These are phyloP conservation scores for Lasioglossum oenotherae DNA, from an alignment of 2,888 invertebrate genomes.

Conservation along the genomic window DNA sequence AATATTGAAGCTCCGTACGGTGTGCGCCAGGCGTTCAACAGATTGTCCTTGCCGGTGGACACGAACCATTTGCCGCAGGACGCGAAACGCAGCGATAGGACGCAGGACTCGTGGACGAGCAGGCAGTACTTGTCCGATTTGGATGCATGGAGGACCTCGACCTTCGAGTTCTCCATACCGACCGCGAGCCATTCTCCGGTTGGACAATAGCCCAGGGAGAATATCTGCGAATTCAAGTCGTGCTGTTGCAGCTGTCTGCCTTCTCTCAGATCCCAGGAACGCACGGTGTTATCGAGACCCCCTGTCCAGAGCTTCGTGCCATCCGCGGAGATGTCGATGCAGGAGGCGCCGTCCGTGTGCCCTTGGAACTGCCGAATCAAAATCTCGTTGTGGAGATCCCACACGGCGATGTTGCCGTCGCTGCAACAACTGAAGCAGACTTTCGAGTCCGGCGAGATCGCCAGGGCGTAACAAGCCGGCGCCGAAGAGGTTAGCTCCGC, in stretches of 20 bases:
- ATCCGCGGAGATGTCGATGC: slow-evolving; percentile 98
- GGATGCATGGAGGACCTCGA: slow-evolving; percentile 95
- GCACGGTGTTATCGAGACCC: slow-evolving; percentile 97
- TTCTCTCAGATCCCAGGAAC: slow-evolving; percentile 98
- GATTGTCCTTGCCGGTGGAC: slow-evolving; percentile 99
- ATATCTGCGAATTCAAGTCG: slow-evolving; percentile 96
- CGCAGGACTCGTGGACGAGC: slow-evolving; percentile 98
- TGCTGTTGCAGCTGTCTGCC: slow-evolving; percentile 97
- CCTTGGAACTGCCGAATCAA: slow-evolving; percentile 97
- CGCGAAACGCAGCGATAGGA: slow-evolving; percentile 97
- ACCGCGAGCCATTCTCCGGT: slow-evolving; percentile 99
- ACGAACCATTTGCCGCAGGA: slow-evolving; percentile 99
- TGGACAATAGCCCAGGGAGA: slow-evolving; percentile 95
- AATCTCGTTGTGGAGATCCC: slow-evolving; percentile 96
- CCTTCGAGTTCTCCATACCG: slow-evolving; percentile 97
- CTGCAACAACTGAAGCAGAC: slow-evolving; percentile 99
- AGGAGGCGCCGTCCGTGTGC: slow-evolving; percentile 98
- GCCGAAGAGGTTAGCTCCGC: slow-evolving; percentile 96
- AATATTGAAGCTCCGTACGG: slow-evolving; percentile 99
- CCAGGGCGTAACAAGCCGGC: slow-evolving; percentile 98
- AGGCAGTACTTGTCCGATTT: slow-evolving; percentile 98
- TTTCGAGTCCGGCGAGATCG: slow-evolving; percentile 98
- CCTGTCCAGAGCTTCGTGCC: slow-evolving; percentile 96
- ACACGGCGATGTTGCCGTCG: slow-evolving; percentile 98
- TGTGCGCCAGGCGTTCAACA: slow-evolving; percentile 98